phyloP scores from a whole-genome alignment of 1,140 invertebrate species.

The Drosophila truncata region DNA sequence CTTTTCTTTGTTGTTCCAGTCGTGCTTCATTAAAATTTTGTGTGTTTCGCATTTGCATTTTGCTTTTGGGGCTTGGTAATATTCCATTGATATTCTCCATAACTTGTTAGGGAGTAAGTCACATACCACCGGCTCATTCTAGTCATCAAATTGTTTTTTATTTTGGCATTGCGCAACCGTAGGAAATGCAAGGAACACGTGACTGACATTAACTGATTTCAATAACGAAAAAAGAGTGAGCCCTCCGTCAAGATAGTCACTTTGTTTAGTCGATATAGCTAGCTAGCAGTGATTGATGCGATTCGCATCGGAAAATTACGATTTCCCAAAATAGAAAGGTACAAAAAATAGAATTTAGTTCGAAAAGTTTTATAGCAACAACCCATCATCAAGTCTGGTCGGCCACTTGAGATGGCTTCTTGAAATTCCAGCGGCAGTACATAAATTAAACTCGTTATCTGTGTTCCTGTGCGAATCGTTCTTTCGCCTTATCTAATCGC shows the following conservation, averaged over 20 bases:
- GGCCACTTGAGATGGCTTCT: constrained; percentile 40
- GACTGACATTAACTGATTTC: constrained; percentile 63
- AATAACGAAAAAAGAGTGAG: constrained; percentile 5
- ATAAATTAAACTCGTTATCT: constrained; percentile 41
- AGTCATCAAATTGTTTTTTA: not conserved
- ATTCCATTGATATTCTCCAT: constrained; percentile 58
- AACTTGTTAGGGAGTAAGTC: constrained; percentile 28
- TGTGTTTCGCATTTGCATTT: constrained; percentile 65
- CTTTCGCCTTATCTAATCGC: constrained; percentile 38
- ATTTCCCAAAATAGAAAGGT: constrained; percentile 26
- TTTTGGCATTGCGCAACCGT: constrained; percentile 42
- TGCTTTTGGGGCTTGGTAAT: constrained; percentile 36
- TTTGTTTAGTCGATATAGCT: constrained; percentile 57
- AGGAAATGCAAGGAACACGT: constrained; percentile 49
- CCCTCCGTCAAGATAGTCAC: constrained; percentile 10
- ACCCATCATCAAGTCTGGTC: constrained; percentile 1
- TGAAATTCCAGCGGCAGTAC: constrained; percentile 27
- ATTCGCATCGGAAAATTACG: constrained; percentile 23
- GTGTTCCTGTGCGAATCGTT: constrained; percentile 22
- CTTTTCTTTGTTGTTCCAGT: constrained; percentile 9
- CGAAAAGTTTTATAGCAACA: too few species aligned
- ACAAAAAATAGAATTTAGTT: constrained; percentile 5
- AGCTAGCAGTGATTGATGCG: constrained; percentile 38
- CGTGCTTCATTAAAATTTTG: constrained; percentile 48
- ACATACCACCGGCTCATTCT: not conserved